phyloP scores from a whole-genome alignment of 1,140 invertebrate genomes.

The Hylaeus anthracinus region DNA sequence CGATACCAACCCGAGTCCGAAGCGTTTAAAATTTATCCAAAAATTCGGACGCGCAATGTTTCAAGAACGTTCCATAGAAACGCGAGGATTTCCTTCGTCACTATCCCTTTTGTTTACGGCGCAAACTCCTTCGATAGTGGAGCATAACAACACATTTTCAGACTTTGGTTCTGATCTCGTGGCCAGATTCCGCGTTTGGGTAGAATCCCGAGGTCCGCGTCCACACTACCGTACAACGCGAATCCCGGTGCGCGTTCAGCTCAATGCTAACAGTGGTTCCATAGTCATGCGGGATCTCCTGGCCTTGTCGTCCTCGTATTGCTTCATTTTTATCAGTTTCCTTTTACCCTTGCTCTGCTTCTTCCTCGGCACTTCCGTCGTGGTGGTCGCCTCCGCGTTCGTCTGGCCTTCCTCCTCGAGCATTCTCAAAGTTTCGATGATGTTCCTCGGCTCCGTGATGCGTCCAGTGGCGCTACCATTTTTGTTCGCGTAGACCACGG shows the following conservation, averaged over 20 bases:
- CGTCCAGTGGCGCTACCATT: conserved; percentile 82
- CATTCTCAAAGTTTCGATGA: conserved; percentile 89
- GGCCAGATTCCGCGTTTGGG: conserved; percentile 72
- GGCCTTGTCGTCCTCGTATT: conserved; percentile 81
- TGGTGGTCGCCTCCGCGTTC: conserved; percentile 52
- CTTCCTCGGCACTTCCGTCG: conserved; percentile 77
- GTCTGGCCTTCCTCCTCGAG: conserved; percentile 82
- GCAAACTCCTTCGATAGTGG: conserved; percentile 20
- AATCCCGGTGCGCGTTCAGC: conserved; percentile 78
- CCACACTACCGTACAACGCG: conserved; percentile 62
- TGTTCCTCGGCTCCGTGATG: conserved; percentile 87
- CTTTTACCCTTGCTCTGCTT: conserved; percentile 84
- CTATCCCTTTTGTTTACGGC: conserved; percentile 8
- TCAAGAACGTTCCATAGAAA: not conserved
- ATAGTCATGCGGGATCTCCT: conserved; percentile 81
- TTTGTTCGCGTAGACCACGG: conserved; percentile 90
- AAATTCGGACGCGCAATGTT: conserved; percentile 14
- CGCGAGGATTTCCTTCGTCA: not conserved
- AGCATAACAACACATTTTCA: conserved; percentile 67
- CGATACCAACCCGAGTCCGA: conserved; percentile 1
- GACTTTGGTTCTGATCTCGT: conserved; percentile 77
- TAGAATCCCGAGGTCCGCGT: conserved; percentile 66
- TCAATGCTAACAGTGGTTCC: conserved; percentile 86
- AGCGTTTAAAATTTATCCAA: not conserved
- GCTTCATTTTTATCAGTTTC: conserved; percentile 86